Conservation (phyloP, 2,797 vertebrate genomes). For the Tokudaia tokunoshimensis region DNA sequence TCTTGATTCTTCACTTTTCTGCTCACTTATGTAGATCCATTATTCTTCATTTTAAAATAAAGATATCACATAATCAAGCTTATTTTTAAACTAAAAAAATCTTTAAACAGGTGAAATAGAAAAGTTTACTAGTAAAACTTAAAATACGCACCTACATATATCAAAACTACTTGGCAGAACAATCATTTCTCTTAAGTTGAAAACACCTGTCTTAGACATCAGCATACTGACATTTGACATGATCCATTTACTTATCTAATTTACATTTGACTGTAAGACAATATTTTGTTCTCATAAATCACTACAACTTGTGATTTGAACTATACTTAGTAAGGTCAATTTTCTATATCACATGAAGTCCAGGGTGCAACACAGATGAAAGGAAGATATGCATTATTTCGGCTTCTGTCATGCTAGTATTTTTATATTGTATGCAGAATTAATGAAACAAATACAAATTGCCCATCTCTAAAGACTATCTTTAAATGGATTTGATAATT, state of each 20-base stretch:
- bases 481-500: neutral
- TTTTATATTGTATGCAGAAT: neutral
- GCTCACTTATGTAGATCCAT: neutral
- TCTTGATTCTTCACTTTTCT: neutral
- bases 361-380: neutral
- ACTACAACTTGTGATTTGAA: neutral
- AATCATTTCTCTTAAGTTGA: neutral
- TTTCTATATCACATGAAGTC: neutral
- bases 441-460: neutral
- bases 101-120: neutral
- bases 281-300: neutral
- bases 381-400: neutral
- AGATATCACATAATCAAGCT: neutral
- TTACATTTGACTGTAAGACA: neutral
- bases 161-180: neutral
- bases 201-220: neutral
- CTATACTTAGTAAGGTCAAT: neutral
- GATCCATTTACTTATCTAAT: neutral
- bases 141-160: neutral
- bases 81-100: neutral
- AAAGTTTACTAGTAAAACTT: neutral
- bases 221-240: neutral
- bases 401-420: neutral
- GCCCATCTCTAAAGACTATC: neutral
- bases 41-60: neutral